These are phyloP conservation scores for Ormyrus rosae DNA, from an alignment of 2,888 invertebrate genomes.

Conservation along the genomic window DNA sequence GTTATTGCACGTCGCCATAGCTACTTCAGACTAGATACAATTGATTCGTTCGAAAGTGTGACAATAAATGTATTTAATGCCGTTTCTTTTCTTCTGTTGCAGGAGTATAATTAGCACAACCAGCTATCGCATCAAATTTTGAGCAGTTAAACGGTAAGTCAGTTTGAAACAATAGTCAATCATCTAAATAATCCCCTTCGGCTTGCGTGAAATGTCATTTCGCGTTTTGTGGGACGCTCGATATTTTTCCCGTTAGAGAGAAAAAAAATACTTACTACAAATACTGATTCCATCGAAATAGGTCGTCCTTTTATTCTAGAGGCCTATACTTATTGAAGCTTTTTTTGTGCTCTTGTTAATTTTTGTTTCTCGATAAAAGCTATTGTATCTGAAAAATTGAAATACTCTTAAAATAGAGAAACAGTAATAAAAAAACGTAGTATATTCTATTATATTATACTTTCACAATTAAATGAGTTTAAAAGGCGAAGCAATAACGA, in stretches of 20 bases:
- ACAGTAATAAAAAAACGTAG: no score
- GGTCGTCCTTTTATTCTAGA: not conserved
- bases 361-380: no score
- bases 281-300: constrained; percentile 37
- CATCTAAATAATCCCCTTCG: constrained; percentile 14
- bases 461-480: no score
- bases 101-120: not conserved
- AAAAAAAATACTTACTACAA: constrained; percentile 16
- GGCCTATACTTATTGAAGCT: not conserved
- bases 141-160: constrained; percentile 40
- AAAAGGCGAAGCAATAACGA: no score
- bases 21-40: not conserved
- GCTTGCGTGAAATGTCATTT: constrained; percentile 27
- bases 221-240: constrained; percentile 30
- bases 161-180: constrained; percentile 19
- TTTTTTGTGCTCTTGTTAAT: not conserved
- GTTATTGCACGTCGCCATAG: not conserved
- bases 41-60: not conserved
- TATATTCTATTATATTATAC: no score
- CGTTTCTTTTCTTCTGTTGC: constrained; percentile 30
- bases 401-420: no score
- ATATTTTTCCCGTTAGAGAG: constrained; percentile 18
- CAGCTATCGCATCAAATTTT: not conserved
- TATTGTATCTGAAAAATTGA: no score
- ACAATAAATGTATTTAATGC: not conserved